Conservation (phyloP, 2,888 invertebrate genomes). For the Colletes collaris region DNA sequence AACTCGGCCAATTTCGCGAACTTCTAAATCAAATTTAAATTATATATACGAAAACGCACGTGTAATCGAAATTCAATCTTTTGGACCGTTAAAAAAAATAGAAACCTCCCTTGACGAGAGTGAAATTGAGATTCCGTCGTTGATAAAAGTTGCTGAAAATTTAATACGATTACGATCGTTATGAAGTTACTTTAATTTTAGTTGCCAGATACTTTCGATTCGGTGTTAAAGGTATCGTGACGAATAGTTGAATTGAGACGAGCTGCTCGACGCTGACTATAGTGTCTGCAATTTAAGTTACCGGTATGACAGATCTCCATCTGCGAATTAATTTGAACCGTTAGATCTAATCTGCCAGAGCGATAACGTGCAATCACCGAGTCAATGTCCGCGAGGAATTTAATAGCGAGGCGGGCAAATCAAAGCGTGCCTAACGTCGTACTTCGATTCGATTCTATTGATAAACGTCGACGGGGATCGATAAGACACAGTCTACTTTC, state of each 20-base stretch:
- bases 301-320: neutral
- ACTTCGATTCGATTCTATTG: conserved; percentile 17
- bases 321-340: conserved; percentile 19
- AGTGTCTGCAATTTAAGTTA: neutral
- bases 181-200: neutral
- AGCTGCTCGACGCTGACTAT: neutral
- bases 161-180: neutral
- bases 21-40: too few species aligned
- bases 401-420: conserved; percentile 40
- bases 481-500: conserved; percentile 24
- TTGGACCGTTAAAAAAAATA: too few species aligned
- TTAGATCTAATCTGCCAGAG: conserved; percentile 5
- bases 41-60: too few species aligned
- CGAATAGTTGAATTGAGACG: neutral
- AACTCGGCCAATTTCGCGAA: too few species aligned
- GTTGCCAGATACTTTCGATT: neutral
- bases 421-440: conserved; percentile 7
- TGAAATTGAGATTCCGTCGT: too few species aligned
- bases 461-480: conserved; percentile 33
- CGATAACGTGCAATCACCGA: conserved; percentile 21
- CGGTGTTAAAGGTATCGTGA: neutral
- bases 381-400: conserved; percentile 40
- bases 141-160: too few species aligned
- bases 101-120: too few species aligned
- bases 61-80: too few species aligned